Evolutionary conservation across 2,113 vertebrate species (phyloP), one percentile per base, ranked within the genome.

Genomic region (Ptilorrhoa leucosticta): DNA sequence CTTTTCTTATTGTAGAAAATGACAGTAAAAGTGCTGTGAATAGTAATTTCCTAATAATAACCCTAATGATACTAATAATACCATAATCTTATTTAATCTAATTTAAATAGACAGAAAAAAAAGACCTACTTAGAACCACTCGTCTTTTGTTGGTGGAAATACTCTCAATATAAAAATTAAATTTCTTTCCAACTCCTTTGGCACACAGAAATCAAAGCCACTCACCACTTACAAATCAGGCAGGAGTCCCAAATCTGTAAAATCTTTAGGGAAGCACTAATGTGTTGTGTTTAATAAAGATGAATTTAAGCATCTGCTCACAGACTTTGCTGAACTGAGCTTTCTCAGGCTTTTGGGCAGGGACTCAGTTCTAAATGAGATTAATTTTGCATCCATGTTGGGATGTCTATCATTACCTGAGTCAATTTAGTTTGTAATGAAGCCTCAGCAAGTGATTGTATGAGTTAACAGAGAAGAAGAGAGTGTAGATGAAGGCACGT

Each of bases 41-140:
- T 83, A 90, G 80, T 84, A 83, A 94, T 96, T 94, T 95, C 76
- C 53, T 93, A 94, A 93, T 96, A 83, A 96, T 93, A 91, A 72
- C n/a, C 42, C n/a, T 91, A 96, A 96, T 95, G 95, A 93, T 73
- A 75, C 7, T 94, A 95, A 95, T 94, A 97, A 94, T 81, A 76
- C 45, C 47, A 69, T 94, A 96, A 96, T 96, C 90, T 96, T 89
- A 89, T 79, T 96, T 93, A 95, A 95, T 95, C 93, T 96, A 93
- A 85, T 95, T 96, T 90, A 94, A 95, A 96, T 58, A 53, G 53
- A 87, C 54, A 70, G 72, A 87, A 95, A 92, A 94, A 91, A 93
- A 56, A 63, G 76, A 35, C 42, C 65, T 93, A 68, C 86, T 94
- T 92, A 96, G 50, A 92, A 66, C 54, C 57, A 89, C 72, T 89